phyloP scores from a whole-genome alignment of 2,797 vertebrate genomes.

The Anolis apletophallus region DNA sequence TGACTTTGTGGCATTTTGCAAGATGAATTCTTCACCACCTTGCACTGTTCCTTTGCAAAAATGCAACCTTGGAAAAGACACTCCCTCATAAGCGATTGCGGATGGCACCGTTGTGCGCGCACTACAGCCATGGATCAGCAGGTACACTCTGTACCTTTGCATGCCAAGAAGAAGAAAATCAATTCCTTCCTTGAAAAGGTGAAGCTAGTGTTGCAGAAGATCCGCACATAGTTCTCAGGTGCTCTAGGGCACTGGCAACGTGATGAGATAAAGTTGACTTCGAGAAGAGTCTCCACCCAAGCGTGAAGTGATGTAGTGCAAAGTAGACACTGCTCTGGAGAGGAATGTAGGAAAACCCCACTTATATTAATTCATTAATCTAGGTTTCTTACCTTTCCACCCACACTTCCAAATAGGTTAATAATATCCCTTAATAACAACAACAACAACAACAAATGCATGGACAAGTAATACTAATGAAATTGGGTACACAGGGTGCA shows the following conservation, averaged over 20 bases:
- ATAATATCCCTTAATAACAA: background rate
- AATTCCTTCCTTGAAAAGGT: conserved; percentile 61
- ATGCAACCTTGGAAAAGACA: conserved; percentile 46
- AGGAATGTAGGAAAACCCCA: background rate
- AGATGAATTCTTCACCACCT: conserved; percentile 65
- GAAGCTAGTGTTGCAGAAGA: conserved; percentile 68
- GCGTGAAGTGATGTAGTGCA: background rate
- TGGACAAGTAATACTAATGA: no score
- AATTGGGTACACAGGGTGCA: no score
- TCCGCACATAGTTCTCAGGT: conserved; percentile 63
- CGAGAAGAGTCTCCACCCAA: conserved; percentile 2
- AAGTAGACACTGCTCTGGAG: background rate
- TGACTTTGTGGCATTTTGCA: conserved; percentile 69
- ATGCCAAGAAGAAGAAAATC: conserved; percentile 70
- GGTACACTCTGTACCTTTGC: conserved; percentile 63
- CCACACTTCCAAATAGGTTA: background rate
- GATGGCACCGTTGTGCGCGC: conserved; percentile 47
- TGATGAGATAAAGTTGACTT: conserved; percentile 54
- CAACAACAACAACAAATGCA: no score
- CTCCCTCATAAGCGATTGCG: conserved; percentile 41
- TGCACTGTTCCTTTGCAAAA: conserved; percentile 53
- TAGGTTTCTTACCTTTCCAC: background rate
- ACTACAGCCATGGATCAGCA: conserved; percentile 66
- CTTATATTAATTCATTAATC: background rate
- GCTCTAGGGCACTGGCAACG: conserved; percentile 63